Evolutionary conservation across 2,888 invertebrate genomes (phyloP), one percentile per base, ranked within the genome.

Genomic region (Drosophila cognata): DNA sequence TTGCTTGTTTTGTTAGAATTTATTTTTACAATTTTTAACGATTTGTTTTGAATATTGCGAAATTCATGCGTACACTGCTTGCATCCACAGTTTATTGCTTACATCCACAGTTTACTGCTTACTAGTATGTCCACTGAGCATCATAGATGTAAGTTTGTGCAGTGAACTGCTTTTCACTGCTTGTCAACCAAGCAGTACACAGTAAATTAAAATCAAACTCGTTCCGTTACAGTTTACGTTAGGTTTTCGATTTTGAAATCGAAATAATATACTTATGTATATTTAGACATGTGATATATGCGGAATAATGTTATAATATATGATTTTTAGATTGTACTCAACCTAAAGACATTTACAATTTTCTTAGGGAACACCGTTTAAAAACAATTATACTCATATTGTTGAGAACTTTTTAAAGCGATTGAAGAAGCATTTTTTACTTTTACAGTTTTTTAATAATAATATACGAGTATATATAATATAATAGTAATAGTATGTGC

Each of bases 31-130:
- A 29, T 28, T 21, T n/a, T 1, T 13, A 55, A 13, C 13, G 10
- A 10, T 62, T 2, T 33, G 6, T 29, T n/a, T 35, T 10, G 4
- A 53, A 36, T 46, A 13, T 11, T 11, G 0, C 10, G 3, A n/a
- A 62, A 28, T 38, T 29, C 29, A 21, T 31, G 2, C 2, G 2
- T 29, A 2, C 1, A 35, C 68, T 77, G 50, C 78, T 68, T 60
- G 6, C n/a, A 13, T 16, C 1, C 46, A 18, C 50, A 7, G 4
- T 2, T 0, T 0, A 64, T 4, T 77, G 50, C 74, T 68, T 60
- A 4, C 18, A 13, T 16, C 1, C 46, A 13, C 46, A 7, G 5
- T 2, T 0, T 0, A 61, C 69, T 78, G 69, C 78, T 69, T 61
- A 0, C 18, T 50, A 18, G 5, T 5, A 11, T 5, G 5, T 67